A percentile compares a stretch with the other conserved stretches of the same genome.
These are phyloP conservation scores for Brenthis ino DNA, from an alignment of 2,888 invertebrate genomes.

Conservation along the genomic window DNA sequence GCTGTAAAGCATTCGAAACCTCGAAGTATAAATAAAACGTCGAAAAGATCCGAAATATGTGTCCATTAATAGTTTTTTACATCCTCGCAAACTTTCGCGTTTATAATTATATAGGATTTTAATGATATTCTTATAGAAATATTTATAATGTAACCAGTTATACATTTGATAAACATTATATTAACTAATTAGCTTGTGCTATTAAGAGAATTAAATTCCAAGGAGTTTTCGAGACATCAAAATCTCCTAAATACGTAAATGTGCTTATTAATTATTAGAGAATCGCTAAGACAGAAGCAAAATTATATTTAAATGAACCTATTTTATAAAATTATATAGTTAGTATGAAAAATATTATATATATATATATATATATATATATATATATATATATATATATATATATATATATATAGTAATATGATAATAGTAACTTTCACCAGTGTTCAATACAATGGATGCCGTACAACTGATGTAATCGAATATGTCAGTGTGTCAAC, in stretches of 20 bases:
- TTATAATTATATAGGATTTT: too few relatives aligned
- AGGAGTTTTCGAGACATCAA: too few relatives aligned
- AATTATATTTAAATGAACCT: neutral
- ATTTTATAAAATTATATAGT: neutral
- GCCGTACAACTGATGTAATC: slow-evolving; percentile 21
- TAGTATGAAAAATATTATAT: neutral
- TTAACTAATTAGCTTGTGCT: neutral
- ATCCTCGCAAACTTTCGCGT: too few relatives aligned
- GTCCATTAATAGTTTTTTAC: too few relatives aligned
- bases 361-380: too few relatives aligned
- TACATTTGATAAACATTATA: neutral
- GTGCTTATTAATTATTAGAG: too few relatives aligned
- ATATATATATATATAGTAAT: neutral
- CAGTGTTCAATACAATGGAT: slow-evolving; percentile 11
- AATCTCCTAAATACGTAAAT: too few relatives aligned
- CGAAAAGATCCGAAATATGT: too few relatives aligned
- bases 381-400: too few relatives aligned
- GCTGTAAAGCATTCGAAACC: too few relatives aligned
- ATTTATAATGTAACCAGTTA: neutral
- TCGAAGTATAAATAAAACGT: too few relatives aligned
- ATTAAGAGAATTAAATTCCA: neutral
- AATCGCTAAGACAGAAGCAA: neutral
- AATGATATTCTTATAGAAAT: neutral
- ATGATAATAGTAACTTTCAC: slow-evolving; percentile 14
- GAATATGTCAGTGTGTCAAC: slow-evolving; percentile 17